Percentiles rank a stretch among this genome's conserved stretches.
Evolutionary conservation across 2,888 invertebrate species (phyloP).

Genomic region (Hirudinaria manillensis): DNA sequence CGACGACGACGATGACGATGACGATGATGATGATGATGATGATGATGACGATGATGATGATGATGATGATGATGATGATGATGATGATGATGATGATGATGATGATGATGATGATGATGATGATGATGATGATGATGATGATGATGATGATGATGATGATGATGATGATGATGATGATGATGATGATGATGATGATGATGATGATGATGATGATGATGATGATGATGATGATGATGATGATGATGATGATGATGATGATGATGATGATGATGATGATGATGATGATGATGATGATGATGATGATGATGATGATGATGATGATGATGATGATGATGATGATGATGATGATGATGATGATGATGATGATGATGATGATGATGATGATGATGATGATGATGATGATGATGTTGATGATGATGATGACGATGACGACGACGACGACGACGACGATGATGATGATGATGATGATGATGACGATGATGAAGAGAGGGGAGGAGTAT

Average conservation of each 20-base stretch:
- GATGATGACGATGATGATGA: conserved; percentile 26
- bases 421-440: background rate
- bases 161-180: background rate
- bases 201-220: conserved; percentile 18
- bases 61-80: conserved; percentile 28
- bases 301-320: conserved; percentile 26
- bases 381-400: conserved; percentile 1
- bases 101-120: conserved; percentile 23
- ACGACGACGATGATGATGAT: conserved; percentile 4
- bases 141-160: background rate
- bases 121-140: conserved; percentile 9
- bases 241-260: conserved; percentile 5
- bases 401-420: background rate
- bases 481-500: background rate
- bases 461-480: background rate
- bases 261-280: background rate
- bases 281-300: conserved; percentile 24
- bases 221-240: conserved; percentile 21
- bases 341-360: conserved; percentile 11
- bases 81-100: conserved; percentile 22
- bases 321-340: conserved; percentile 28
- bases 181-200: background rate
- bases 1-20: background rate
- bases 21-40: conserved; percentile 20
- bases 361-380: background rate